Evolutionary conservation across 2,888 invertebrate genomes (phyloP).

Genomic region (Phengaris arion): DNA sequence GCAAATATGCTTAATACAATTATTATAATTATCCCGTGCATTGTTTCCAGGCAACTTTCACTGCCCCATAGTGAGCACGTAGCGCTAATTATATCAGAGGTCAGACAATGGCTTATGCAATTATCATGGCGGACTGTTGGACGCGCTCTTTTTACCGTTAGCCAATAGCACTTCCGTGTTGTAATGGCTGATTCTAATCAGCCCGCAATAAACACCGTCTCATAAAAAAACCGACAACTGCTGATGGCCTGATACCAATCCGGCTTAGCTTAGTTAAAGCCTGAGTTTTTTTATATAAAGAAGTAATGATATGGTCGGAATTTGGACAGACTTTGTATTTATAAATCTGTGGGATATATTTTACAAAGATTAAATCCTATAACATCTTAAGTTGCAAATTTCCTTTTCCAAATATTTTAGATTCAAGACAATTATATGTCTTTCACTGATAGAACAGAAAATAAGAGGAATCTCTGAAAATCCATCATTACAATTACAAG

Average conservation of each 20-base stretch:
- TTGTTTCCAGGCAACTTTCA: conserved; percentile 23
- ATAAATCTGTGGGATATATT: too few species aligned
- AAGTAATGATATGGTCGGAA: too few species aligned
- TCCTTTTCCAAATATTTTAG: too few species aligned
- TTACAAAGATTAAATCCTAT: too few species aligned
- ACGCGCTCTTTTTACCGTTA: conserved; percentile 19
- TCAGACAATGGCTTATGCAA: conserved; percentile 28
- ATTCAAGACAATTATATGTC: too few species aligned
- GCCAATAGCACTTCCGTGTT: conserved; percentile 15
- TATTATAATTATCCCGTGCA: conserved; percentile 2
- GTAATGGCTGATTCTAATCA: conserved; percentile 12
- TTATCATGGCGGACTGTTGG: conserved; percentile 16
- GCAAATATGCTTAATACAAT: not conserved
- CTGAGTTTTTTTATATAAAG: not conserved
- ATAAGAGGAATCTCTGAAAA: not conserved
- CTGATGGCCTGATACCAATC: not conserved
- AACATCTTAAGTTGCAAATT: too few species aligned
- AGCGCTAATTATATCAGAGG: conserved; percentile 26
- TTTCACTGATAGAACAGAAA: too few species aligned
- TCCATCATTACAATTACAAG: not conserved
- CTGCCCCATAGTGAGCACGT: conserved; percentile 20
- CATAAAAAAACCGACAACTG: not conserved
- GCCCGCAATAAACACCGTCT: not conserved
- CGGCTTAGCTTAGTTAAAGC: not conserved
- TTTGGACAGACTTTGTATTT: too few species aligned